Evolutionary conservation across 2,888 invertebrate species (phyloP).

Genomic region (Myopa tessellatipennis): DNA sequence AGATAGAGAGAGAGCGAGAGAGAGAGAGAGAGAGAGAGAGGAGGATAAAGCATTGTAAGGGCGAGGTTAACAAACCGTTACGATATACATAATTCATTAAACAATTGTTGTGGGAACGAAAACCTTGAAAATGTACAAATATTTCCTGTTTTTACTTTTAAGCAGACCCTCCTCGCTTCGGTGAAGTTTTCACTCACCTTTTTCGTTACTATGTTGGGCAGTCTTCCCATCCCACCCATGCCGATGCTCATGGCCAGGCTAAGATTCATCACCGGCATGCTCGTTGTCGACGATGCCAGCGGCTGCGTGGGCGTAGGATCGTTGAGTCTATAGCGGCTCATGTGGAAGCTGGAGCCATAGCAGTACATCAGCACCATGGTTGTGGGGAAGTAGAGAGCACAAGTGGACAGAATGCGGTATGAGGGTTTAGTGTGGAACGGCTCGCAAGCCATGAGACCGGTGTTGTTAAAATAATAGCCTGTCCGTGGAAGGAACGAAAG

Average conservation of each 20-base stretch:
- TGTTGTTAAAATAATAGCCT: conserved; percentile 89
- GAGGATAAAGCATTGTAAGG: no score
- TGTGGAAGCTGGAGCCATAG: conserved; percentile 90
- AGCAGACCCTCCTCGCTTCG: background rate
- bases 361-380: conserved; percentile 94
- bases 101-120: no score
- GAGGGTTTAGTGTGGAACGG: conserved; percentile 83
- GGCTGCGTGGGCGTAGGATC: conserved; percentile 63
- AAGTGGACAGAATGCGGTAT: conserved; percentile 83
- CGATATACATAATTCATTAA: no score
- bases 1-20: background rate
- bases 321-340: conserved; percentile 79
- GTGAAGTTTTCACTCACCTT: conserved; percentile 53
- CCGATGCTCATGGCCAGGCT: conserved; percentile 67
- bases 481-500: conserved; percentile 14
- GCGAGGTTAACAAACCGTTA: no score
- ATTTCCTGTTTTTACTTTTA: no score
- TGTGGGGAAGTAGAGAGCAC: conserved; percentile 90
- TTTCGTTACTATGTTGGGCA: conserved; percentile 62
- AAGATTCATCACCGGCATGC: conserved; percentile 63
- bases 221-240: conserved; percentile 55
- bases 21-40: background rate
- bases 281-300: conserved; percentile 62
- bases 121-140: no score
- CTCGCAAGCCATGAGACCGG: conserved; percentile 87